Base-by-base conservation (phyloP, 2,113 vertebrate species). In the Phylloscopus trochilus region DNA sequence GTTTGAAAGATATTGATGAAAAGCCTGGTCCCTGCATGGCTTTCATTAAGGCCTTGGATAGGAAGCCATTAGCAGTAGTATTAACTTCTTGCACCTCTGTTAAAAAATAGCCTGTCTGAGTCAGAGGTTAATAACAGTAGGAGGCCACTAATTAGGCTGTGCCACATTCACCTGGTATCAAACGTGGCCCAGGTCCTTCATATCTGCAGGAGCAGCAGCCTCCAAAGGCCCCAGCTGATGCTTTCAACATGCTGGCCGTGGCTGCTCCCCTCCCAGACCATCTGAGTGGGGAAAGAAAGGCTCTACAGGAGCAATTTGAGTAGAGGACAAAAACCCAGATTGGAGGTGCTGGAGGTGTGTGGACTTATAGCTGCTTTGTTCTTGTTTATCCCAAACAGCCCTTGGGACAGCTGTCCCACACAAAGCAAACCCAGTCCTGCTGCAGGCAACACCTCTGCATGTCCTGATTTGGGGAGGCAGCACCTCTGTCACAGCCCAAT, bases 71-170 rank as follows among this genome's bases (percentile, higher is more conserved):
- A 97, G 93, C 85, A 79, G 69, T 13, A 49, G 91, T 80, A 97
- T 98, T 98, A 97, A 97, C 97, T 97, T 98, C 94, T 96, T 96
- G 94, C 95, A 97, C 96, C 94, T 96, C 87, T 82, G 95, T 94
- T 96, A 98, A 97, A 97, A 97, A 98, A 97, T 94, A 97, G 96
- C 93, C 96, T 93, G 92, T 62, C 86, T 51, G 94, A 97, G 97
- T 96, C 97, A 98, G 83, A 97, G 97, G 98, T 98, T 98, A 98
- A 98, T 98, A 94, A 93, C 96, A 90, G 95, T 7, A 97, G 90
- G 93, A 93, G 79, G 93, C 85, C 94, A 93, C 94, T 98, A 97
- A 98, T 98, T 97, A 97, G 81, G 72, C 87, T 91, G 60, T 43
- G 69, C 79, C 10, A 30, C 59, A 26, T 90, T 94, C 80, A 51